These are phyloP conservation scores for Phacellophora camtschatica DNA, from an alignment of 30 jellyfish, hydroid and myxozoan species.

Conservation along the genomic window DNA sequence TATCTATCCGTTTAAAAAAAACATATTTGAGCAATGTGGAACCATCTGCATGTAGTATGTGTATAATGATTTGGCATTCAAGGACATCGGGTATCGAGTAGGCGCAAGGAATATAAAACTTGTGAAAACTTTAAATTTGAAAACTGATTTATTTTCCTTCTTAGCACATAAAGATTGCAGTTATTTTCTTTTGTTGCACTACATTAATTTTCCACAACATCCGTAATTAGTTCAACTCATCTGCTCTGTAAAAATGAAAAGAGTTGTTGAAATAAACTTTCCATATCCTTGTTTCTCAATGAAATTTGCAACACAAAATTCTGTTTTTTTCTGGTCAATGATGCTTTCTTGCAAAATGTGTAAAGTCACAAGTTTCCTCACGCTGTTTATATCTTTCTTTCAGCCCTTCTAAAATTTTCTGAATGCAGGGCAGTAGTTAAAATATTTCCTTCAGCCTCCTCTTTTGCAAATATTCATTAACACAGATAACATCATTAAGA, in stretches of 20 bases:
- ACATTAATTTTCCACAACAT: too few relatives aligned
- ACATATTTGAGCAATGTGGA: too few relatives aligned
- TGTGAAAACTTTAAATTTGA: too few relatives aligned
- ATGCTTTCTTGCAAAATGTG: conserved; percentile 63
- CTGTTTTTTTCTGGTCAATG: conserved; percentile 54
- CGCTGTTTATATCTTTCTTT: conserved; percentile 40
- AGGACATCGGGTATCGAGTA: too few relatives aligned
- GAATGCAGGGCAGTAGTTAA: conserved; percentile 37
- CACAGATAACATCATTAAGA: conserved; percentile 36
- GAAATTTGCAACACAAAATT: conserved; percentile 45
- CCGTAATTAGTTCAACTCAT: too few relatives aligned
- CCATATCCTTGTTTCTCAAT: conserved; percentile 50
- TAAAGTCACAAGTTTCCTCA: conserved; percentile 31
- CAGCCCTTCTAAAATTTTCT: conserved; percentile 34
- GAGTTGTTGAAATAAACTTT: conserved; percentile 44
- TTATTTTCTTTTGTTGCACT: too few relatives aligned
- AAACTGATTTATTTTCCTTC: background rate
- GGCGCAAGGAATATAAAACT: too few relatives aligned
- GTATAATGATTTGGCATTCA: too few relatives aligned
- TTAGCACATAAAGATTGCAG: background rate
- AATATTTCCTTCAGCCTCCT: conserved; percentile 16
- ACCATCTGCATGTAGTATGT: too few relatives aligned
- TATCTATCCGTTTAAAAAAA: too few relatives aligned
- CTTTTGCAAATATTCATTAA: conserved; percentile 36
- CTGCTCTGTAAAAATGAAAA: conserved; percentile 50